Evolutionary conservation across 2,113 vertebrate species (phyloP).

Genomic region (Falcunculus frontatus): DNA sequence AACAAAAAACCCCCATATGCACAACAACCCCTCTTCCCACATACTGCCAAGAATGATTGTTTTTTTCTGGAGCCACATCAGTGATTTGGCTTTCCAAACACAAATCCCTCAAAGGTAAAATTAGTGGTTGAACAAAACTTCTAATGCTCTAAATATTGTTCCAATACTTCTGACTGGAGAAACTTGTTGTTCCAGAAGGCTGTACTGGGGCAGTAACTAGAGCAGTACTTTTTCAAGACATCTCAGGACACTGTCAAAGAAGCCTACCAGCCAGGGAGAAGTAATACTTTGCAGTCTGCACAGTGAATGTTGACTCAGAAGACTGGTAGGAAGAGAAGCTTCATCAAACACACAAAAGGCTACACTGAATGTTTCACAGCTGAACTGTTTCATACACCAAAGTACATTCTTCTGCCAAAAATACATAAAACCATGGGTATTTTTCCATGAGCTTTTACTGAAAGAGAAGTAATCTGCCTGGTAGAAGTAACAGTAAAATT

Average conservation of each 20-base stretch:
- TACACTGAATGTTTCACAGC: background rate
- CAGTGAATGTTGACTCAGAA: background rate
- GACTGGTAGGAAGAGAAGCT: background rate
- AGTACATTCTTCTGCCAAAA: background rate
- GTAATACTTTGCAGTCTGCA: background rate
- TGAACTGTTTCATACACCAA: slow-evolving; percentile 3
- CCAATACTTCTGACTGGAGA: background rate
- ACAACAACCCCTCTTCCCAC: background rate
- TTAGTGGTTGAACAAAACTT: background rate
- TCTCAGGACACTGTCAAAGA: background rate
- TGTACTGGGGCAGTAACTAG: background rate
- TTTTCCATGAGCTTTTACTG: background rate
- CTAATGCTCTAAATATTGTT: background rate
- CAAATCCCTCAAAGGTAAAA: slow-evolving; percentile 1
- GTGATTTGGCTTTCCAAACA: background rate
- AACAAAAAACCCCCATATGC: fast-evolving
- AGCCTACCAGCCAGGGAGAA: background rate
- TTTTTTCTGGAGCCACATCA: background rate
- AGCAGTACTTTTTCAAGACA: background rate
- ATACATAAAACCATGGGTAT: background rate
- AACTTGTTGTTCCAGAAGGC: background rate
- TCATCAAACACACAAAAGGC: background rate
- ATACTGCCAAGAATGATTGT: background rate
- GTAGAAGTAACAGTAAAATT: background rate
- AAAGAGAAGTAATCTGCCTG: background rate